phyloP scores from a whole-genome alignment of 2,797 vertebrate genomes.

The Neoniphon sammara region DNA sequence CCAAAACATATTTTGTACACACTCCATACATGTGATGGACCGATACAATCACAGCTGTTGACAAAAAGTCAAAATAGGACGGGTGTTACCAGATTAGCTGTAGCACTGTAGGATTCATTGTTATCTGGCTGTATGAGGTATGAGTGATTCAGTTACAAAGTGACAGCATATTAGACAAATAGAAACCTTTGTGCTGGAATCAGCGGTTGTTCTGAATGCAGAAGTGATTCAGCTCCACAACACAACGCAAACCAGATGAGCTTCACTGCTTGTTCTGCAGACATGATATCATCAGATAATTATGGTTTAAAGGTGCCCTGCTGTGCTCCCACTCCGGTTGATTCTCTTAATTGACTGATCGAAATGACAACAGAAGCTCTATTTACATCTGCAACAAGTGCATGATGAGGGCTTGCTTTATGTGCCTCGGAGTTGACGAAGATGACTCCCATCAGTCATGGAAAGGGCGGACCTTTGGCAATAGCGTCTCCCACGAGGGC shows the following conservation, averaged over 20 bases:
- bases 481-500: neutral
- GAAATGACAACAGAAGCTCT: slow-evolving; percentile 41
- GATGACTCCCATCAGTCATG: slow-evolving; percentile 37
- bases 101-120: too few relatives aligned
- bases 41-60: too few relatives aligned
- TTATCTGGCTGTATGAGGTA: neutral
- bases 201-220: neutral
- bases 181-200: neutral
- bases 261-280: slow-evolving; percentile 6
- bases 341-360: slow-evolving; percentile 66
- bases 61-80: too few relatives aligned
- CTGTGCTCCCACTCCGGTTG: slow-evolving; percentile 35
- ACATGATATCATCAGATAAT: slow-evolving; percentile 30
- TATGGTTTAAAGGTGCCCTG: slow-evolving; percentile 31
- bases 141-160: neutral
- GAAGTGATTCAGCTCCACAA: slow-evolving; percentile 9
- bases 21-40: too few relatives aligned
- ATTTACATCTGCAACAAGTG: slow-evolving; percentile 45
- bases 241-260: neutral
- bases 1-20: too few relatives aligned
- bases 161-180: neutral
- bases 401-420: slow-evolving; percentile 43
- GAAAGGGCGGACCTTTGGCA: slow-evolving; percentile 37
- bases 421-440: slow-evolving; percentile 41
- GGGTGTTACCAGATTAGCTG: too few relatives aligned